Evolutionary conservation across 2,797 vertebrate species (phyloP), one percentile per base, ranked within the genome.

Genomic region (Saxicola maurus): DNA sequence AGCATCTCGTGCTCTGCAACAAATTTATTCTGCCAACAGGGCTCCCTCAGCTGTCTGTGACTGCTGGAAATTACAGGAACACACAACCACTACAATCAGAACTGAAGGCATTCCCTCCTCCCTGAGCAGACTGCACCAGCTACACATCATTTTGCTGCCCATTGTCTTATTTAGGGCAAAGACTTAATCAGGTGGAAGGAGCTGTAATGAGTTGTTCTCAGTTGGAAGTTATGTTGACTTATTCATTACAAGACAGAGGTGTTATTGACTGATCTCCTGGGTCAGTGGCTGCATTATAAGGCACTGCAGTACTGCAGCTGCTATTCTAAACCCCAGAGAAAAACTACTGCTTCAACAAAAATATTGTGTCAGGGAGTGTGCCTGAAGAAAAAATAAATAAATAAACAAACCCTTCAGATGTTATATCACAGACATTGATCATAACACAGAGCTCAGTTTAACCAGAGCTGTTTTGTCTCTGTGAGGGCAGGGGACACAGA

Each of bases 101-200:
- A 49, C 40, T 45, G 64, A 86, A 88, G 33, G 57, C 18, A 12
- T 49, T 74, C 59, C 45, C 28, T 71, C 68, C 38, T 51, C 15
- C 28, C 14, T 15, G 11, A 49, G 20, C 37, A 87, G 43, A 40
- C 13, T 48, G 53, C 73, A 46, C 59, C 69, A 43, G 43, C 11
- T 69, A 82, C 61, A 52, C 28, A 78, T 72, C 59, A 52, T 86
- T 88, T 74, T 87, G 15, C 73, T 69, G 37, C 48, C 69, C 45
- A 12, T 82, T 89, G 55, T 62, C 74, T 90, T 82, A 73, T 56
- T 89, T 86, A 89, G 73, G 62, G 66, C 48, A 86, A 89, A 91
- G 85, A 71, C 43, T 69, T 94, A 89, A 90, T 89, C 76, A 92
- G 82, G 69, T 82, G 78, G 84, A 94, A 91, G 87, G 52, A 76